Evolutionary conservation across 2,888 invertebrate genomes (phyloP).

Genomic region (Microplitis manilae): DNA sequence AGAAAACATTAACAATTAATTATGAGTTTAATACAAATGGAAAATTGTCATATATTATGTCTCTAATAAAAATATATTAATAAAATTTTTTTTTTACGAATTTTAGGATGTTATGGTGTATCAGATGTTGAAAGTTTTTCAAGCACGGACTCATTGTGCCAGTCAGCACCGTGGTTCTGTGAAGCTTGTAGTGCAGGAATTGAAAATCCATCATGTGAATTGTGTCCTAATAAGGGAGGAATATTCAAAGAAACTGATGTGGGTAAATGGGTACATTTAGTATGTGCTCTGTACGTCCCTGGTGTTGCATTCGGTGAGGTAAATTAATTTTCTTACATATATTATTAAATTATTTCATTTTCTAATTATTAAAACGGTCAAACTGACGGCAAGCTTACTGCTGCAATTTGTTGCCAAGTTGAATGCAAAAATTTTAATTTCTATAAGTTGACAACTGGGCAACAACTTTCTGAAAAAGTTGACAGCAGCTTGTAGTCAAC

Average conservation of each 20-base stretch:
- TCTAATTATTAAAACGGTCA: neutral
- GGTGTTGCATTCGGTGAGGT: conserved; percentile 98
- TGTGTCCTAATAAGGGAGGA: conserved; percentile 94
- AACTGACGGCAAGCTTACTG: no score
- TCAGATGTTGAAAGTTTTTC: conserved; percentile 92
- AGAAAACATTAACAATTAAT: no score
- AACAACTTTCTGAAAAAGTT: no score
- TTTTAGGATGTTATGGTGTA: conserved; percentile 90
- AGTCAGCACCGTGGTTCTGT: conserved; percentile 99
- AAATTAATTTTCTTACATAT: conserved; percentile 40
- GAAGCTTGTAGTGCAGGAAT: conserved; percentile 96
- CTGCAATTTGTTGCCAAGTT: no score
- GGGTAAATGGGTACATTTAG: conserved; percentile 98
- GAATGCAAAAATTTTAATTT: no score
- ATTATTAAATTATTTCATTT: conserved; percentile 12
- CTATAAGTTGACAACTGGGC: no score
- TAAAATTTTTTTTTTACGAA: conserved; percentile 14
- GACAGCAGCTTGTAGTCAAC: no score
- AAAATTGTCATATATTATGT: no score
- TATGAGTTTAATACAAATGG: no score
- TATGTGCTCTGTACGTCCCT: conserved; percentile 97
- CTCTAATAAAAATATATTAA: neutral
- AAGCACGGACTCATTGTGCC: conserved; percentile 93
- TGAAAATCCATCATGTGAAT: conserved; percentile 90
- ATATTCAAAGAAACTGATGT: conserved; percentile 98